These are phyloP conservation scores for Nymphalis urticae DNA, from an alignment of 2,888 invertebrate species.

Conservation along the genomic window DNA sequence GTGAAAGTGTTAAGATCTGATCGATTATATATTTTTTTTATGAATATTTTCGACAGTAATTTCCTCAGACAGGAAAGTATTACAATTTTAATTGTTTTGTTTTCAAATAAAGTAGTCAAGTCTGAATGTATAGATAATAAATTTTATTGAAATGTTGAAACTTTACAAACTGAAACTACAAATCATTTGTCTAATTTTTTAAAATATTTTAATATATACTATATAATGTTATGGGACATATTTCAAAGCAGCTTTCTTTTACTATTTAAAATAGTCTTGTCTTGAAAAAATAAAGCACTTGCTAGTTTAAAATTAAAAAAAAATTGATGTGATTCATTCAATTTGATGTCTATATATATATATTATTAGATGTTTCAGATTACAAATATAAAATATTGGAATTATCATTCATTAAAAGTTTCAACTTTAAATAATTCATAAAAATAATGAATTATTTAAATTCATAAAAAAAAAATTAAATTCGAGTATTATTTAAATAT, in stretches of 20 bases:
- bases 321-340: background rate
- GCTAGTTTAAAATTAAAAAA: background rate
- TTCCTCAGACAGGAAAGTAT: background rate
- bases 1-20: background rate
- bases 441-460: too few species aligned
- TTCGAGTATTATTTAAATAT: background rate
- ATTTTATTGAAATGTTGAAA: too few species aligned
- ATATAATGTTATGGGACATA: too few species aligned
- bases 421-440: background rate
- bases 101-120: too few species aligned
- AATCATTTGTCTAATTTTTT: too few species aligned
- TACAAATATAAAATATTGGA: background rate
- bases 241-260: too few species aligned
- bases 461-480: background rate
- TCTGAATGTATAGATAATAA: too few species aligned
- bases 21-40: background rate
- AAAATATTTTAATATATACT: too few species aligned
- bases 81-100: too few species aligned
- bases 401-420: background rate
- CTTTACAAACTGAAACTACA: too few species aligned
- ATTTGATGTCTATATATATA: background rate
- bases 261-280: too few species aligned
- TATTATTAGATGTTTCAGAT: constrained; percentile 6
- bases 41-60: background rate
- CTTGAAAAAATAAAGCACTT: too few species aligned